Percentiles rank a stretch among this genome's conserved stretches.
Conservation (phyloP, 2,113 vertebrate genomes). For the Gymnarchus niloticus region DNA sequence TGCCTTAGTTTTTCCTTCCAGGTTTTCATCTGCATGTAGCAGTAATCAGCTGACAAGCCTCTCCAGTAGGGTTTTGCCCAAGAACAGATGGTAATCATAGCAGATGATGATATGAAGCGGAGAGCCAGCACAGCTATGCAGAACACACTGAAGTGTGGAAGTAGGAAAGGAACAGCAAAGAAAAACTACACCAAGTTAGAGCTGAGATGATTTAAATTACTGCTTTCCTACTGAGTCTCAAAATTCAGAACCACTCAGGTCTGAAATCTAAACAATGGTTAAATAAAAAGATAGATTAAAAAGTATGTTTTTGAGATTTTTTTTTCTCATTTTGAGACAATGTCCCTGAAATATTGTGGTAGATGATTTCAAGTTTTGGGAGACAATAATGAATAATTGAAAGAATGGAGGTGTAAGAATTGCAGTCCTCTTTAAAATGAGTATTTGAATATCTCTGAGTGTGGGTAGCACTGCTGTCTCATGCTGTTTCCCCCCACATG, state of each 20-base stretch:
- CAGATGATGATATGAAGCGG: constrained; percentile 4
- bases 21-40: constrained; percentile 10
- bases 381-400: background rate
- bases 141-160: constrained; percentile 6
- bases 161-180: background rate
- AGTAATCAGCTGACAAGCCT: background rate
- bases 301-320: no score
- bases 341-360: no score
- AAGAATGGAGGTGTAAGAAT: background rate
- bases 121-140: background rate
- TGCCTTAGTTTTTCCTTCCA: background rate
- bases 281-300: background rate
- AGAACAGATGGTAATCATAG: constrained; percentile 16
- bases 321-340: background rate
- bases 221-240: background rate
- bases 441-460: background rate
- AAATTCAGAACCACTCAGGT: background rate
- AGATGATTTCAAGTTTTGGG: background rate
- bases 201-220: constrained; percentile 11
- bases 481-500: background rate
- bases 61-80: constrained; percentile 10
- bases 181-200: background rate
- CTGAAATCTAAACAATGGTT: constrained; percentile 8
- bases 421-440: background rate
- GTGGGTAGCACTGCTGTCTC: background rate